Percentiles rank a stretch among this genome's conserved stretches.
phyloP scores from a whole-genome alignment of 2,888 invertebrate species.

The Drosophila emarginata region DNA sequence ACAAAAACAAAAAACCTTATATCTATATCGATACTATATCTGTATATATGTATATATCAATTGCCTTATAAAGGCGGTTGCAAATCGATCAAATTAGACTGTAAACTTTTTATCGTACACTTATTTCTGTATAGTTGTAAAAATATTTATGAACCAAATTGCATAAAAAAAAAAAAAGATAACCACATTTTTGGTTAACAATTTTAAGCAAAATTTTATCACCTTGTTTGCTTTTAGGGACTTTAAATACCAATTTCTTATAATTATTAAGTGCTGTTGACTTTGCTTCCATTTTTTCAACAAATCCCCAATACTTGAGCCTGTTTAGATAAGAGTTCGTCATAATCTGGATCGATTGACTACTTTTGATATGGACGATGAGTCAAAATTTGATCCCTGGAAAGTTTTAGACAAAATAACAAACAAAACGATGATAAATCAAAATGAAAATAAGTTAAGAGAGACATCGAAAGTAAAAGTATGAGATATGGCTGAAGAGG shows the following conservation, averaged over 20 bases:
- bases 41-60: conserved; percentile 5
- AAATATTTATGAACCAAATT: conserved; percentile 45
- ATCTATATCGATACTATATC: neutral
- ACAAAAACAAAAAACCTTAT: conserved; percentile 33
- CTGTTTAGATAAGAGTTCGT: conserved; percentile 14
- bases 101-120: conserved; percentile 43
- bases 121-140: conserved; percentile 38
- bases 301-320: conserved; percentile 21
- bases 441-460: neutral
- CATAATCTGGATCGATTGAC: neutral
- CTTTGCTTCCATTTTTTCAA: neutral
- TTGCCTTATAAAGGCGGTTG: conserved; percentile 25
- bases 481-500: neutral
- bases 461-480: neutral
- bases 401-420: neutral
- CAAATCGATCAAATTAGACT: conserved; percentile 36
- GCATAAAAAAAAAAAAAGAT: conserved; percentile 4
- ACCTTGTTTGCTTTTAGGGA: conserved; percentile 17
- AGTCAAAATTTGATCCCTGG: neutral
- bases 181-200: too few relatives aligned
- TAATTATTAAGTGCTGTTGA: neutral
- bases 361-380: conserved; percentile 8
- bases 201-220: conserved; percentile 13
- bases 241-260: too few relatives aligned
- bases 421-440: conserved; percentile 18